A percentile compares a stretch with the other conserved stretches of the same genome.
Evolutionary conservation across 2,888 invertebrate genomes (phyloP).

Genomic region (Operophtera brumata): DNA sequence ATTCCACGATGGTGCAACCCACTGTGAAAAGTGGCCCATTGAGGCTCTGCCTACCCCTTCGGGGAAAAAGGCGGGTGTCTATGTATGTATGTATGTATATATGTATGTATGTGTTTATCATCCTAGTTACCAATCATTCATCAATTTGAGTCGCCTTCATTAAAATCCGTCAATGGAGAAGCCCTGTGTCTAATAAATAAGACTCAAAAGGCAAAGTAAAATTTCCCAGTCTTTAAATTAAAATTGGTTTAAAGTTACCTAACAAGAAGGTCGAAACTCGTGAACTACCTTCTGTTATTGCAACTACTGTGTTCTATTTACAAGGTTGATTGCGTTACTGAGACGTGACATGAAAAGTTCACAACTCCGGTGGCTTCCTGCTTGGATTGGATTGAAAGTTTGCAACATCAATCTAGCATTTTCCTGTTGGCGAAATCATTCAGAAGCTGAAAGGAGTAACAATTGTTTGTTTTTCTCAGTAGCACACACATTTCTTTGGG

Average conservation of each 20-base stretch:
- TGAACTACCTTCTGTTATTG: constrained; percentile 16
- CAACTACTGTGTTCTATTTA: constrained; percentile 26
- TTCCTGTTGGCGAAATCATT: constrained; percentile 6
- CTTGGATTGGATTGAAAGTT: constrained; percentile 21
- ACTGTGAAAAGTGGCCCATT: too few relatives aligned
- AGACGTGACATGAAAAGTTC: constrained; percentile 24
- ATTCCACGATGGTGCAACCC: too few relatives aligned
- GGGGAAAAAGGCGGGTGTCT: too few relatives aligned
- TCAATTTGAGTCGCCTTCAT: too few relatives aligned
- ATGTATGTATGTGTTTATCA: too few relatives aligned
- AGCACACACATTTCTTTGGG: too few relatives aligned
- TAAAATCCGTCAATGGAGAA: too few relatives aligned
- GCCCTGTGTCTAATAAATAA: too few relatives aligned
- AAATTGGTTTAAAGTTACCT: constrained; percentile 15
- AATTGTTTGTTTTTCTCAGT: neutral
- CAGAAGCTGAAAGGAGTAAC: neutral
- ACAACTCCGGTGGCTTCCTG: constrained; percentile 14
- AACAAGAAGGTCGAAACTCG: constrained; percentile 9
- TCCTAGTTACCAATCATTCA: too few relatives aligned
- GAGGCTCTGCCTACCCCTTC: too few relatives aligned
- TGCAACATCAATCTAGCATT: constrained; percentile 18
- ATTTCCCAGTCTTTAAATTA: constrained; percentile 1
- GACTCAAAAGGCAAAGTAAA: too few relatives aligned
- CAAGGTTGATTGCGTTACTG: constrained; percentile 23
- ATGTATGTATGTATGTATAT: too few relatives aligned